phyloP scores from a whole-genome alignment of 2,888 invertebrate species.

The Geotrupes spiniger region DNA sequence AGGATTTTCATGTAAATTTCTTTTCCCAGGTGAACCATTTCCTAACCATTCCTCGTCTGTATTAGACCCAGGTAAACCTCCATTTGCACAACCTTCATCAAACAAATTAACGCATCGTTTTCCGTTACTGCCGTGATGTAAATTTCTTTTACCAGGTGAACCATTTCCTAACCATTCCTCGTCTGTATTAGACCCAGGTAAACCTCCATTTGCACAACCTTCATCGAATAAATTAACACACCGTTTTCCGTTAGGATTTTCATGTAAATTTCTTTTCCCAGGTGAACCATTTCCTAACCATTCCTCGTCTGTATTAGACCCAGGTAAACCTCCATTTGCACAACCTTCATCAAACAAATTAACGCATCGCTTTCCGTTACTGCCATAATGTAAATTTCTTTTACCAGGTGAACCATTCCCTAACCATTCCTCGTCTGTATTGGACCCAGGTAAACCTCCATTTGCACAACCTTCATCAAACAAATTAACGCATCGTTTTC shows the following conservation, averaged over 20 bases:
- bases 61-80: constrained; percentile 6
- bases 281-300: constrained; percentile 12
- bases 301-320: constrained; percentile 10
- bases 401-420: background rate
- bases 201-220: constrained; percentile 1
- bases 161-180: constrained; percentile 11
- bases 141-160: constrained; percentile 11
- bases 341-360: constrained; percentile 9
- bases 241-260: background rate
- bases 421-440: background rate
- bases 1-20: background rate
- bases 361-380: constrained; percentile 12
- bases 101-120: background rate
- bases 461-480: background rate
- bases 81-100: background rate
- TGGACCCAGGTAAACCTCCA: background rate
- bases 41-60: constrained; percentile 11
- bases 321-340: background rate
- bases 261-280: constrained; percentile 7
- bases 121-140: background rate
- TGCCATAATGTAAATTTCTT: background rate
- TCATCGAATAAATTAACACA: background rate
- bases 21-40: constrained; percentile 12
- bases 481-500: background rate
- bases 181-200: constrained; percentile 7